Evolutionary conservation across 1,140 invertebrate species (phyloP), one percentile per base, ranked within the genome.

Genomic region (Procambarus clarkii): DNA sequence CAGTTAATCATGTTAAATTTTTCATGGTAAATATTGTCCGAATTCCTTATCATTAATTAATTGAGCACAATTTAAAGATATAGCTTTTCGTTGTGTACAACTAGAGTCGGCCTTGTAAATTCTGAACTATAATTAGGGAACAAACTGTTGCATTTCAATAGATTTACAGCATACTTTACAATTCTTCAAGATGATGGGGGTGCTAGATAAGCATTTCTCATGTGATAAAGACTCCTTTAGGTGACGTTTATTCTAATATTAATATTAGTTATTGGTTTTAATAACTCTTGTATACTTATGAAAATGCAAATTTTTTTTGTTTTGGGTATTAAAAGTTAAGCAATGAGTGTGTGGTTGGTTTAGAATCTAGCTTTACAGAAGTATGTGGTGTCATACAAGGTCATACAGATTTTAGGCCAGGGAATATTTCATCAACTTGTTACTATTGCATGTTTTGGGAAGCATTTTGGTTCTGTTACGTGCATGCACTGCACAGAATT

Each of bases 11-110:
- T 69, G 64, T 21, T 5, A 18, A 21, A 34, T 34, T 74, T 74
- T 34, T 34, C 4, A 21, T 74, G 24, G 69, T 74, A 24, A 74
- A 5, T 74, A 74, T 74, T 74, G 7, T 74, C 8, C 34, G 69
- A 74, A 34, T 64, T 64, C 4, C 60, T 18, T 18, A 21, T 64
- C 13, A 69, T 69, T 69, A 34, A 24, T 74, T 74, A 74, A 34
- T 74, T 74, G 69, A 74, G 69, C 69, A 74, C 69, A 34, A 74
- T 74, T 74, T 74, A 74, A 74, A 74, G n/a, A n/a, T 74, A 74
- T 74, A 74, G 69, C n/a, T 34, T 4, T 24, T 74, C 11, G 5
- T 34, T 74, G 24, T 34, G 24, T 34, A 34, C 21, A 74, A 74
- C 69, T 74, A 74, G 69, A 74, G 69, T 11, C 69, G 24, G n/a